A percentile compares a stretch with the other conserved stretches of the same genome.
phyloP scores from a whole-genome alignment of 2,888 invertebrate species.

The Octonoba sinensis region DNA sequence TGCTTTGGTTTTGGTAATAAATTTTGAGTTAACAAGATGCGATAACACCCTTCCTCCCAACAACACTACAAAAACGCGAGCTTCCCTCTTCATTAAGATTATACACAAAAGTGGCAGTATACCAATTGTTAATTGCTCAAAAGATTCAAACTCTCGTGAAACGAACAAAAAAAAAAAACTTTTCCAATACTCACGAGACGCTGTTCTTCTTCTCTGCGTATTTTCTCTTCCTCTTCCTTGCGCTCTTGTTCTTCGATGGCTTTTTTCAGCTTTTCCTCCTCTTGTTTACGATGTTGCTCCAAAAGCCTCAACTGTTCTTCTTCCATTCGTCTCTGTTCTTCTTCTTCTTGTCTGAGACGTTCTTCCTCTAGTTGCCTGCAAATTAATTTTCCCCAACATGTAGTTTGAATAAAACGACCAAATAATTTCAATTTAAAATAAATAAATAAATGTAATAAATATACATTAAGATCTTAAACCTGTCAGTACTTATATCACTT shows the following conservation, averaged over 20 bases:
- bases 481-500: no score
- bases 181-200: constrained; percentile 29
- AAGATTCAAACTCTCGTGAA: not conserved
- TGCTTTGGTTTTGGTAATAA: no score
- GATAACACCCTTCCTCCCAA: no score
- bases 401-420: not conserved
- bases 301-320: constrained; percentile 77
- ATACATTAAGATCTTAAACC: no score
- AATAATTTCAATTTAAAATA: not conserved
- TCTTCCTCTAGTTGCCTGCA: constrained; percentile 76
- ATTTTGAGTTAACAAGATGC: no score
- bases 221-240: constrained; percentile 63
- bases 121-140: not conserved
- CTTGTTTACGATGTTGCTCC: constrained; percentile 83
- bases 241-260: constrained; percentile 77
- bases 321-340: constrained; percentile 84
- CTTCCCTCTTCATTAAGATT: no score
- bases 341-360: constrained; percentile 82
- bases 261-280: constrained; percentile 87
- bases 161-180: not conserved
- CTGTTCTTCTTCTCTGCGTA: constrained; percentile 62
- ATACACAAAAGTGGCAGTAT: not conserved
- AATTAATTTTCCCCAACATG: no score
- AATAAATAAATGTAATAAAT: no score
- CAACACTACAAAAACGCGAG: no score